Conservation (phyloP, 2,113 vertebrate genomes). For the Mesoclemmys tuberculata region DNA sequence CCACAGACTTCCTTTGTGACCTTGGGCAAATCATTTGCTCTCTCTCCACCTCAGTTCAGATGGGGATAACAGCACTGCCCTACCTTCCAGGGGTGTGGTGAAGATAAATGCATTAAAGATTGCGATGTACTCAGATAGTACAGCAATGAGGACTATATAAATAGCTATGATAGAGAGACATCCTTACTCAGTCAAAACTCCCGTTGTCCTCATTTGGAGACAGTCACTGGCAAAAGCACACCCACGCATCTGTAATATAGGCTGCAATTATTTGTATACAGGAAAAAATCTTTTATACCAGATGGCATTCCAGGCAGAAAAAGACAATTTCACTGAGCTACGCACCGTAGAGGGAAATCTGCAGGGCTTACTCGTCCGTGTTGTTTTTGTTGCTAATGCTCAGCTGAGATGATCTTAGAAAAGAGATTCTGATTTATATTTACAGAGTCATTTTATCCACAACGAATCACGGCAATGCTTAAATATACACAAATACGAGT, state of each 20-base stretch:
- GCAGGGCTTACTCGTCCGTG: background rate
- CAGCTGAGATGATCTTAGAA: background rate
- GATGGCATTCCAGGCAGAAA: background rate
- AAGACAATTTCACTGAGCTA: background rate
- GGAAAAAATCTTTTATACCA: background rate
- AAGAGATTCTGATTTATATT: background rate
- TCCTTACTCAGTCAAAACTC: background rate
- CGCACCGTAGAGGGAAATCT: background rate
- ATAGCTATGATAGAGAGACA: no score
- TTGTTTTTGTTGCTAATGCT: background rate
- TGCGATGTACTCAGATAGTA: background rate
- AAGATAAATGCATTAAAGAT: background rate
- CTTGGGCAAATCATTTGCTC: background rate
- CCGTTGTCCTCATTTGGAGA: fast-evolving
- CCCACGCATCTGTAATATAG: fast-evolving
- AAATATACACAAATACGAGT: background rate
- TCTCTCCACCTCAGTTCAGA: background rate
- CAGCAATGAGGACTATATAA: background rate
- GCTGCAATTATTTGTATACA: background rate
- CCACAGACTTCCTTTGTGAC: background rate
- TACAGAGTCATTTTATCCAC: background rate
- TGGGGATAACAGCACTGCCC: background rate
- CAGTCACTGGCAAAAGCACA: fast-evolving
- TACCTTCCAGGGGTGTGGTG: background rate
- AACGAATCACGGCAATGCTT: background rate